Conservation (phyloP, 2,113 vertebrate species). For the Parus major region DNA sequence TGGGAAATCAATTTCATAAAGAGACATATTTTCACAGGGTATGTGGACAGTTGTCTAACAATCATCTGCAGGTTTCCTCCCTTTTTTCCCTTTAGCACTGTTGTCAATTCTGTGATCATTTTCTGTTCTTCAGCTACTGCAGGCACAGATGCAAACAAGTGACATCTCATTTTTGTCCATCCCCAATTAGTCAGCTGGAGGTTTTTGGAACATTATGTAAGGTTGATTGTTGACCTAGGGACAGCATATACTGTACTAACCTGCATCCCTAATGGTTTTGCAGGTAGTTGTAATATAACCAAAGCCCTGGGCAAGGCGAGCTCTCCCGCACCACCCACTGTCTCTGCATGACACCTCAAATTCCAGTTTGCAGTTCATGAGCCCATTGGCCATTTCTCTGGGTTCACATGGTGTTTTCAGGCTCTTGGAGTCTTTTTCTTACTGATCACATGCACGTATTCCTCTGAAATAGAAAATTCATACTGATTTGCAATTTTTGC, state of each 20-base stretch:
- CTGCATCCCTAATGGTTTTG: not conserved
- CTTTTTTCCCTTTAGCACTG: not conserved
- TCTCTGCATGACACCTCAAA: not conserved
- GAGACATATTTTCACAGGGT: not conserved
- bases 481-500: not conserved
- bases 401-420: not conserved
- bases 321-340: rapidly evolving
- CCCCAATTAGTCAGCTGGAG: not conserved
- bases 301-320: not conserved
- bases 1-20: not conserved
- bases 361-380: not conserved
- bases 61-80: not conserved
- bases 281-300: not conserved
- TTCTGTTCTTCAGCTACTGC: not conserved
- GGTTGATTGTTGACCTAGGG: not conserved
- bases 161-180: not conserved
- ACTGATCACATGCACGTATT: rapidly evolving
- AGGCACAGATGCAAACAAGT: not conserved
- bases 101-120: not conserved
- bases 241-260: not conserved
- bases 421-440: not conserved
- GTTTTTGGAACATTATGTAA: not conserved
- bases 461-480: not conserved
- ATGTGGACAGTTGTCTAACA: not conserved
- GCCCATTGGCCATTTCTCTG: not conserved